Evolutionary conservation across 92 coral and sea anemone genomes (phyloP), one percentile per base, ranked within the genome.

Genomic region (Muricea muricata): DNA sequence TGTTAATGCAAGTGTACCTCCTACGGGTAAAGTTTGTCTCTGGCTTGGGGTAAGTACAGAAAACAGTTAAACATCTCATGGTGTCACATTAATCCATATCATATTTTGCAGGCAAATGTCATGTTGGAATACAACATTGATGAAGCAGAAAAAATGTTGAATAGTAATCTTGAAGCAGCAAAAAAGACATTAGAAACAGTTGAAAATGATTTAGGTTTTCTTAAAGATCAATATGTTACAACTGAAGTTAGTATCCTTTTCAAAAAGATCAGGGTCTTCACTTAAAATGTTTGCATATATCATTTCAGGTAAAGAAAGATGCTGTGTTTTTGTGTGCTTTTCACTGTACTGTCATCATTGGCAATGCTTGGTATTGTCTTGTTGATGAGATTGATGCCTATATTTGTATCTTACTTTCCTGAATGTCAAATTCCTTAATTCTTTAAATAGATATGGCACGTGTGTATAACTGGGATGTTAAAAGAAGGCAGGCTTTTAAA

Each of bases 231-330:
- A 86, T 96, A 96, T 84, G 94, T 97, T 1, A 96, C 99, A 18
- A 92, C 95, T 15, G 99, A 96, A 96, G 99, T 96, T 89, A 96
- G 99, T 96, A 96, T 96, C 99, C 99, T 96, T 96, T 50, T 12
- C 21, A 6, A 47, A 47, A 41, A 3, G 6, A 31, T n/a, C n/a
- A n/a, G n/a, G n/a, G n/a, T n/a, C n/a, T n/a, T n/a, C n/a, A n/a
- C n/a, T n/a, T n/a, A n/a, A n/a, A n/a, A n/a, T n/a, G n/a, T n/a
- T n/a, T n/a, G n/a, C n/a, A n/a, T n/a, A n/a, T n/a, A n/a, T n/a
- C n/a, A n/a, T n/a, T n/a, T n/a, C n/a, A n/a, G n/a, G n/a, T n/a
- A n/a, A n/a, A n/a, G n/a, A n/a, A n/a, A n/a, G n/a, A n/a, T n/a
- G n/a, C n/a, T n/a, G n/a, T n/a, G n/a, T n/a, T n/a, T n/a, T n/a